Evolutionary conservation across 2,113 vertebrate genomes (phyloP), one percentile per base, ranked within the genome.

Genomic region (Festucalex cinctus): DNA sequence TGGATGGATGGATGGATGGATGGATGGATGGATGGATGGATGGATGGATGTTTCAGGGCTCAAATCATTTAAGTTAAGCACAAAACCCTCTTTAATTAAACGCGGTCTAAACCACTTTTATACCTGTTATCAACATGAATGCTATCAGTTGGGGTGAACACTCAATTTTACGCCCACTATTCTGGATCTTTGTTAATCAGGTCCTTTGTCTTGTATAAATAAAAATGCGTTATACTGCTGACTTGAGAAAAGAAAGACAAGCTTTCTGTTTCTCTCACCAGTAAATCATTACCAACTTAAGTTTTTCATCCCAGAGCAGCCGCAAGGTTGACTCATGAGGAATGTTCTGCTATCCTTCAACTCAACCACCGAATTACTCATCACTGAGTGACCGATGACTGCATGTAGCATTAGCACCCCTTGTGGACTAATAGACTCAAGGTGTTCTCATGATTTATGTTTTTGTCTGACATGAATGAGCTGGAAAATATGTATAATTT

Each of bases 331-430:
- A 90, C 63, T 88, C 86, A 86, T 3, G 5, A 17, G 41, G 70
- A 75, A 57, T 69, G 79, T 85, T 80, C 57, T 79, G 77, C 83
- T 75, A 80, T 73, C 54, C 69, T 71, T 80, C 71, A 77, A 77
- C 75, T 82, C 63, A 72, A 81, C 71, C 72, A 77, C 73, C 71
- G 16, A 76, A 67, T 91, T 89, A 91, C 82, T 88, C 84, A 84
- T 73, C 70, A 51, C 41, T 65, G 85, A 89, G 86, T 89, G 80
- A 44, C 54, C 66, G 39, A 5, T 71, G 73, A 81, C 71, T 70
- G n/a, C 75, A 26, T 69, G 68, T 51, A 68, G 36, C 64, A 63
- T 70, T 68, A 77, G 69, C 65, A 53, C 46, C 68, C 51, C 49
- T 35, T 59, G 22, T 63, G 61, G 59, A 75, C 37, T 24, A 56